phyloP scores from a whole-genome alignment of 2,113 vertebrate genomes.

The Actenoides hombroni region DNA sequence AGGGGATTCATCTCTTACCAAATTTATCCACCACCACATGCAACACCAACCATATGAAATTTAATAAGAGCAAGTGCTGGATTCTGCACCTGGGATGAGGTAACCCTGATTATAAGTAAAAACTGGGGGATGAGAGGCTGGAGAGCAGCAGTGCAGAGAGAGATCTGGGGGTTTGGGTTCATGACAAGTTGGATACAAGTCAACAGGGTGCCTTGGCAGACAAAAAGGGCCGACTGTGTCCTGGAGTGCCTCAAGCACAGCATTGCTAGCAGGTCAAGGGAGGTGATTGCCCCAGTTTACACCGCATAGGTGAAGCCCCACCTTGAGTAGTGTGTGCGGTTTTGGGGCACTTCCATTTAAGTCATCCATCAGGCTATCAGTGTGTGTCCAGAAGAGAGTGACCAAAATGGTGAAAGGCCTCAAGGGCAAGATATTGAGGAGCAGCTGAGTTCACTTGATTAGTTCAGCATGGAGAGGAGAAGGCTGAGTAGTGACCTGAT shows the following conservation, averaged over 20 bases:
- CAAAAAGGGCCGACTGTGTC: background rate
- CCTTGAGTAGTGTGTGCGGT: background rate
- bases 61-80: background rate
- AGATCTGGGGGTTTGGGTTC: background rate
- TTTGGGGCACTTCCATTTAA: background rate
- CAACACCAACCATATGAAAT: background rate
- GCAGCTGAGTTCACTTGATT: background rate
- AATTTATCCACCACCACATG: too few relatives aligned
- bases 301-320: background rate
- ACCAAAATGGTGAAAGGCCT: background rate
- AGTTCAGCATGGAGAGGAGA: background rate
- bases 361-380: background rate
- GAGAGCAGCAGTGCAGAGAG: background rate
- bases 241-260: background rate
- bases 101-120: background rate
- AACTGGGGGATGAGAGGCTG: background rate
- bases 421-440: background rate
- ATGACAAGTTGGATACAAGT: background rate
- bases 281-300: background rate
- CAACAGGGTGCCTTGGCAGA: background rate
- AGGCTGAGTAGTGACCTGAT: background rate
- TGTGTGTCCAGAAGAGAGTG: background rate
- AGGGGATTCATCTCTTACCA: too few relatives aligned
- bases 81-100: background rate
- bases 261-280: fast-evolving